Conservation (phyloP, 1,140 invertebrate species). For the Schlechtendalia chinensis region DNA sequence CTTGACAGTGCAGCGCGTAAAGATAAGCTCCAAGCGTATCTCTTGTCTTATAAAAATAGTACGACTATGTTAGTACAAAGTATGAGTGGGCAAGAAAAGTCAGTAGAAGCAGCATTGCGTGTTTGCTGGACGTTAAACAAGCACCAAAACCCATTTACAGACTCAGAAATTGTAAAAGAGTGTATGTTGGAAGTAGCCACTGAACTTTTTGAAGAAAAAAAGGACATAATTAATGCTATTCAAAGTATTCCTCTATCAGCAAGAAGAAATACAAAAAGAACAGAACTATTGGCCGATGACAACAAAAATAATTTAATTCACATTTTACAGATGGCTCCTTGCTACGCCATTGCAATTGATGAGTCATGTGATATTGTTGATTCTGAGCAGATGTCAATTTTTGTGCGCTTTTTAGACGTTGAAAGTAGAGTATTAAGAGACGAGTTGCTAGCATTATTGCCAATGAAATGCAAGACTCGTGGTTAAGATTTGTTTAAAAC, state of each 20-base stretch:
- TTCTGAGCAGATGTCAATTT: no score
- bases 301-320: constrained; percentile 31
- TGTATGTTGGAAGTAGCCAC: constrained; percentile 39
- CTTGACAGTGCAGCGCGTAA: constrained; percentile 22
- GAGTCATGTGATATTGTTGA: no score
- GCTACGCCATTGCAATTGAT: no score
- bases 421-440: no score
- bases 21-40: neutral
- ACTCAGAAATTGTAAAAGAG: constrained; percentile 43
- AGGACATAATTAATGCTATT: constrained; percentile 43
- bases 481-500: no score
- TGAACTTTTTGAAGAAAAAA: constrained; percentile 48
- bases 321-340: no score
- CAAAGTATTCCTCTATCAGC: constrained; percentile 45
- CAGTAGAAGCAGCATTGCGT: constrained; percentile 41
- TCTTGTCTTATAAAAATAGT: constrained; percentile 22
- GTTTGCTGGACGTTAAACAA: constrained; percentile 46
- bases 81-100: constrained; percentile 45
- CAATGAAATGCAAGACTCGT: no score
- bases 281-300: constrained; percentile 19
- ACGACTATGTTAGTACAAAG: constrained; percentile 33
- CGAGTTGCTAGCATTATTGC: no score
- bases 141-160: constrained; percentile 48
- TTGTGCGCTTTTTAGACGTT: no score
- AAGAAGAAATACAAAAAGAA: constrained; percentile 46